These are phyloP conservation scores for Aphaenogaster rudis DNA, from an alignment of 1,140 invertebrate genomes.

Conservation along the genomic window DNA sequence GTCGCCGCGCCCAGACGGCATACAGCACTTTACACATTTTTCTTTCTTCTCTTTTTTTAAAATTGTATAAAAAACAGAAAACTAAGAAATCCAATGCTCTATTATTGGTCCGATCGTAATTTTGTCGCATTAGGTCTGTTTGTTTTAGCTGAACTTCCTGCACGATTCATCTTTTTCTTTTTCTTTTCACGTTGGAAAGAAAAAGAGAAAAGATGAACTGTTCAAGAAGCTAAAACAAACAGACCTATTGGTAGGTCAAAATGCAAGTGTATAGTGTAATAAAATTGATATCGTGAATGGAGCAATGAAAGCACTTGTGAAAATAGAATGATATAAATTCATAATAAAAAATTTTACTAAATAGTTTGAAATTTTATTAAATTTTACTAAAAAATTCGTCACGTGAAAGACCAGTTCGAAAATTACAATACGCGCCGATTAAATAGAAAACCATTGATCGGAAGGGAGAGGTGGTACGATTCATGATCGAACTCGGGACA, in stretches of 20 bases:
- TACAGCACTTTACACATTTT: background rate
- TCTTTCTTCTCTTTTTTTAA: background rate
- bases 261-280: background rate
- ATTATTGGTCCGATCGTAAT: background rate
- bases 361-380: too few relatives aligned
- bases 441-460: slow-evolving; percentile 8
- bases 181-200: too few relatives aligned
- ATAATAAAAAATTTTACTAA: too few relatives aligned
- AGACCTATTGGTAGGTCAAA: background rate
- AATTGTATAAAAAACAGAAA: background rate
- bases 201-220: too few relatives aligned
- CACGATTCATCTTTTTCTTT: too few relatives aligned
- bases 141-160: too few relatives aligned
- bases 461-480: background rate
- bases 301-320: too few relatives aligned
- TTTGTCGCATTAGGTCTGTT: background rate
- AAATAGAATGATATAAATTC: too few relatives aligned
- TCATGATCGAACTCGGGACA: slow-evolving; percentile 5
- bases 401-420: background rate
- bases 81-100: background rate
- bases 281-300: background rate
- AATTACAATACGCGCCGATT: background rate
- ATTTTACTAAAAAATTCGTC: too few relatives aligned
- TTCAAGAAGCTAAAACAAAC: too few relatives aligned
- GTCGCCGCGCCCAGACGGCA: slow-evolving; percentile 48